These are phyloP conservation scores for Turritopsis dohrnii DNA, from an alignment of 30 jellyfish, hydroid and myxozoan species.

Conservation along the genomic window DNA sequence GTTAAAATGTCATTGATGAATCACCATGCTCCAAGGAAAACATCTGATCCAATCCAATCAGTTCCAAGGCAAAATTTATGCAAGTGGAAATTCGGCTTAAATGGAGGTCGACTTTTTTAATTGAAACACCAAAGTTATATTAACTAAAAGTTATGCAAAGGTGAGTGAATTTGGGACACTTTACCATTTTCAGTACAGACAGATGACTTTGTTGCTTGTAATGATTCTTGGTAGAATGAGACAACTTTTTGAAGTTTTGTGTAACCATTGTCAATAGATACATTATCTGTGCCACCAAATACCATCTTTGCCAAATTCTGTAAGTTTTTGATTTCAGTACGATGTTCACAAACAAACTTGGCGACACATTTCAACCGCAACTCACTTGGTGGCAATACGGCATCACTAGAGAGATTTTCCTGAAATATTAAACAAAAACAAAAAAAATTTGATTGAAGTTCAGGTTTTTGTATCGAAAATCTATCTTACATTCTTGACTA, in stretches of 20 bases:
- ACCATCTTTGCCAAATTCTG: slow-evolving; percentile 46
- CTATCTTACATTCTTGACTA: no score
- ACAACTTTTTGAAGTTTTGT: neutral
- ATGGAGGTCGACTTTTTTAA: no score
- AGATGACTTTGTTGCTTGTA: slow-evolving; percentile 18
- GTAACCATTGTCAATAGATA: slow-evolving; percentile 25
- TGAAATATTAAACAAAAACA: neutral
- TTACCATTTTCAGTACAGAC: slow-evolving; percentile 17
- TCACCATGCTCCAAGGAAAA: no score
- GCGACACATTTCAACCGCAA: slow-evolving; percentile 66
- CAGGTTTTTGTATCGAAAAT: no score
- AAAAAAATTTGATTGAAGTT: no score
- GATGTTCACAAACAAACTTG: slow-evolving; percentile 53
- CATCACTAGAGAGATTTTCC: slow-evolving; percentile 37
- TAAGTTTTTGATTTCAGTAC: slow-evolving; percentile 31
- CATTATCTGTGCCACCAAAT: neutral
- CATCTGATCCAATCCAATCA: no score
- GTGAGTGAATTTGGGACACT: no score
- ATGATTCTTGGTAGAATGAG: slow-evolving; percentile 19
- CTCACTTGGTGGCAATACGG: slow-evolving; percentile 79
- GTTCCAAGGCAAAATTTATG: no score
- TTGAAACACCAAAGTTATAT: no score
- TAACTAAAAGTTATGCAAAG: no score
- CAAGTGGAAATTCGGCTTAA: no score
- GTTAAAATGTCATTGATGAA: no score